A percentile compares a stretch with the other conserved stretches of the same genome.
Conservation (phyloP, 2,113 vertebrate species). For the Catharus fuscescens region DNA sequence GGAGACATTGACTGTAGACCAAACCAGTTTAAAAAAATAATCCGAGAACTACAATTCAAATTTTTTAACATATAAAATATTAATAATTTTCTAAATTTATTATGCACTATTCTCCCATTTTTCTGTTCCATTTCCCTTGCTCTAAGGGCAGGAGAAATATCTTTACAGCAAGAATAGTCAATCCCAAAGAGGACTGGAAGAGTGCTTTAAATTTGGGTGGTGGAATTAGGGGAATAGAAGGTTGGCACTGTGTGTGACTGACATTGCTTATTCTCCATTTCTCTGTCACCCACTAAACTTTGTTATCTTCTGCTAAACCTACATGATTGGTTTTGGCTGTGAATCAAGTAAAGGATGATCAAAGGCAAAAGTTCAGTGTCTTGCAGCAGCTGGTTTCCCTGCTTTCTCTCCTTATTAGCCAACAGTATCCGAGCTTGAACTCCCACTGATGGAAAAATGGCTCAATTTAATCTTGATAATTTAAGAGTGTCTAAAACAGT, state of each 20-base stretch:
- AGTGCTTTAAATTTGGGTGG: background rate
- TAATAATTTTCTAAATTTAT: background rate
- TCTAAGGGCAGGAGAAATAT: background rate
- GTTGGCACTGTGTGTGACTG: background rate
- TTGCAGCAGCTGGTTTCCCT: conserved; percentile 55
- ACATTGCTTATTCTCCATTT: background rate
- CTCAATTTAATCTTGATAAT: conserved; percentile 21
- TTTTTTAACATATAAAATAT: background rate
- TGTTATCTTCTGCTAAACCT: conserved; percentile 7
- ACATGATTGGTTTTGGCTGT: background rate
- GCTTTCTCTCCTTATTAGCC: conserved; percentile 51
- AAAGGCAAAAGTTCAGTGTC: conserved; percentile 47
- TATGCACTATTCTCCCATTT: background rate
- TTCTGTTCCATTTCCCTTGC: background rate
- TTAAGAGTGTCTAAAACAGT: conserved; percentile 17
- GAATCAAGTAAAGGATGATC: conserved; percentile 39
- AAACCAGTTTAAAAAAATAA: background rate
- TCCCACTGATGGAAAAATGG: conserved; percentile 28
- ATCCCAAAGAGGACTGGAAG: background rate
- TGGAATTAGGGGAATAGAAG: background rate
- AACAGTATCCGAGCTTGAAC: background rate
- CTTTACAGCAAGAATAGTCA: background rate
- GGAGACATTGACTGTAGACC: background rate
- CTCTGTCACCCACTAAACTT: conserved; percentile 9
- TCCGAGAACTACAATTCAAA: background rate